These are phyloP conservation scores for Leptogaster cylindrica DNA, from an alignment of 2,888 invertebrate species.

Conservation along the genomic window DNA sequence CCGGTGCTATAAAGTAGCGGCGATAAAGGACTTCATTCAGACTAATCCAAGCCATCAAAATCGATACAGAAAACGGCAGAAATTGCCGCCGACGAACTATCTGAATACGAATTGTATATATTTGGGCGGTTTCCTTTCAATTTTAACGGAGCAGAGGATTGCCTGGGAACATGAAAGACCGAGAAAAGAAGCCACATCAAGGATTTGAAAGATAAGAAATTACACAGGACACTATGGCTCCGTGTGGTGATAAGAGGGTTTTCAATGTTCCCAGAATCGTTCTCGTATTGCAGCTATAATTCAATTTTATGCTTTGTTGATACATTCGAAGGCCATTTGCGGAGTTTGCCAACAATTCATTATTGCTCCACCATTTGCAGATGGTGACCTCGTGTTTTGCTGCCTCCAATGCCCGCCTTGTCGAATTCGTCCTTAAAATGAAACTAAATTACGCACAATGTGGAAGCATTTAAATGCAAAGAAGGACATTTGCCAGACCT, in stretches of 20 bases:
- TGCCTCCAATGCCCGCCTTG: neutral
- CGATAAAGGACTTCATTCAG: slow-evolving; percentile 37
- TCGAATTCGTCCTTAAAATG: neutral
- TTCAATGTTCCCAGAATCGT: neutral
- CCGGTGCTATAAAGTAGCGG: slow-evolving; percentile 25
- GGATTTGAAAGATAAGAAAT: slow-evolving; percentile 16
- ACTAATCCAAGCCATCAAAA: slow-evolving; percentile 28
- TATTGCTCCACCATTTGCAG: neutral
- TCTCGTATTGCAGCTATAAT: slow-evolving; percentile 5
- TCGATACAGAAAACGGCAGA: slow-evolving; percentile 27
- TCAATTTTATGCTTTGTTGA: slow-evolving; percentile 30
- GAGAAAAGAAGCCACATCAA: neutral
- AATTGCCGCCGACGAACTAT: slow-evolving; percentile 36
- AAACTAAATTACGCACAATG: neutral
- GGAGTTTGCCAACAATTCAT: neutral
- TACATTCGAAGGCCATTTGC: neutral
- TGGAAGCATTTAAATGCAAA: slow-evolving; percentile 13
- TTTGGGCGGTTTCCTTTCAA: slow-evolving; percentile 35
- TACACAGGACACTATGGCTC: slow-evolving; percentile 22
- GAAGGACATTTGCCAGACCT: neutral
- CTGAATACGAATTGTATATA: slow-evolving; percentile 32
- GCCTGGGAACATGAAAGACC: slow-evolving; percentile 16
- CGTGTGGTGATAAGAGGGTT: neutral
- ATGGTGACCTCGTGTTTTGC: neutral
- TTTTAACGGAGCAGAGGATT: slow-evolving; percentile 18